Evolutionary conservation across 1,140 invertebrate species (phyloP), one percentile per base, ranked within the genome.

Genomic region (Brachionus angularis): DNA sequence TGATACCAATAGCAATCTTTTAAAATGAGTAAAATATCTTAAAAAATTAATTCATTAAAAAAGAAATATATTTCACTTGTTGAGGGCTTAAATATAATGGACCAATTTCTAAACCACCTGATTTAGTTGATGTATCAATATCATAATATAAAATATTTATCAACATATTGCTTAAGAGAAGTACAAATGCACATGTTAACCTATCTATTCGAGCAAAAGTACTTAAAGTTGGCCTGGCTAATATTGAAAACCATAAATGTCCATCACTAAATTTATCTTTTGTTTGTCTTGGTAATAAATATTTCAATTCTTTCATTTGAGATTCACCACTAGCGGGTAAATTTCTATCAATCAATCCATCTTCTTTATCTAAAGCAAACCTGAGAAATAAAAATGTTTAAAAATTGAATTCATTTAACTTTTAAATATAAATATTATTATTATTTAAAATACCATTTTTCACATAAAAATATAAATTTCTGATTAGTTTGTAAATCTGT

Each of bases 401-500:
- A n/a, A n/a, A n/a, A n/a, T n/a, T n/a, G n/a, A n/a, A n/a, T n/a
- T n/a, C n/a, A n/a, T n/a, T n/a, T n/a, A n/a, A n/a, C 16, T 18
- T 16, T 7, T n/a, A 53, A 4, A 27, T 29, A 52, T 29, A 18
- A 29, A 52, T 29, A 25, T 8, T 14, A 42, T 14, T 14, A 50
- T 25, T 16, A 16, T 1, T 47, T 25, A 25, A 25, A 2, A 36
- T 55, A 58, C 80, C 80, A 81, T 69, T 76, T 77, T 72, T 81
- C 78, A 73, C 79, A 81, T 16, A 79, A 74, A 72, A 81, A 81
- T 72, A 78, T 77, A 74, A 78, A 85, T 64, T 83, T 83, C 58
- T 82, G 75, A 18, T 81, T 79, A 0, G 83, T 85, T 76, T 85
- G 84, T n/a, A 86, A 73, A 73, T 86, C 85, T 29, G 80, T 76